These are phyloP conservation scores for Podabrus alpinus DNA, from an alignment of 2,888 invertebrate species.

Conservation along the genomic window DNA sequence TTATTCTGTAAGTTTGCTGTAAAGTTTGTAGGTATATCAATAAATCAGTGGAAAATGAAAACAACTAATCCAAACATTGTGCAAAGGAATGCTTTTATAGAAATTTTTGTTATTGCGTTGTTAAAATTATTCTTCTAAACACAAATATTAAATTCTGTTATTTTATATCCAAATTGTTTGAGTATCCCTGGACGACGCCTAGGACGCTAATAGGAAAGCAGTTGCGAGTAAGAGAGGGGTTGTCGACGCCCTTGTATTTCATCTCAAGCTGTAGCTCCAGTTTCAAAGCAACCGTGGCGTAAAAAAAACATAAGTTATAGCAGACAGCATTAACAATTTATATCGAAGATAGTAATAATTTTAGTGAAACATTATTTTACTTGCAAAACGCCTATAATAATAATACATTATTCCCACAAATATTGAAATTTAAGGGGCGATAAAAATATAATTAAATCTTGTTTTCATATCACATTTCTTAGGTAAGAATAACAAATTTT, in stretches of 20 bases:
- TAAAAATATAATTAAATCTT: not conserved
- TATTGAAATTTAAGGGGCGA: not conserved
- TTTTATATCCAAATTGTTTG: slow-evolving; percentile 29
- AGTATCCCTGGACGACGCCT: slow-evolving; percentile 35
- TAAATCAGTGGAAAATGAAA: not conserved
- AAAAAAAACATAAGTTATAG: not conserved
- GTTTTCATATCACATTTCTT: not conserved
- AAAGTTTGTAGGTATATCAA: not conserved
- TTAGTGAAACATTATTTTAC: not conserved
- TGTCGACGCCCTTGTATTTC: slow-evolving; percentile 39
- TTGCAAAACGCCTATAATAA: not conserved
- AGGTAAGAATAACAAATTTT: not conserved
- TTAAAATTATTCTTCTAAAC: not conserved
- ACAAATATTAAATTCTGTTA: not conserved
- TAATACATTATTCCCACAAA: not conserved
- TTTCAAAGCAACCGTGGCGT: slow-evolving; percentile 8
- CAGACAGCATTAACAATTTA: not conserved
- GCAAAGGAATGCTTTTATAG: not conserved
- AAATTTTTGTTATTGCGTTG: not conserved
- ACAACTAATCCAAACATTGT: not conserved
- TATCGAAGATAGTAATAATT: not conserved
- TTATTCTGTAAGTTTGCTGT: not conserved
- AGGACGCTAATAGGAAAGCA: slow-evolving; percentile 30
- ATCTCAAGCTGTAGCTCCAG: slow-evolving; percentile 27
- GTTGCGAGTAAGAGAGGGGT: slow-evolving; percentile 27